Conservation (phyloP, 2,113 vertebrate species). For the Girardinichthys multiradiatus region DNA sequence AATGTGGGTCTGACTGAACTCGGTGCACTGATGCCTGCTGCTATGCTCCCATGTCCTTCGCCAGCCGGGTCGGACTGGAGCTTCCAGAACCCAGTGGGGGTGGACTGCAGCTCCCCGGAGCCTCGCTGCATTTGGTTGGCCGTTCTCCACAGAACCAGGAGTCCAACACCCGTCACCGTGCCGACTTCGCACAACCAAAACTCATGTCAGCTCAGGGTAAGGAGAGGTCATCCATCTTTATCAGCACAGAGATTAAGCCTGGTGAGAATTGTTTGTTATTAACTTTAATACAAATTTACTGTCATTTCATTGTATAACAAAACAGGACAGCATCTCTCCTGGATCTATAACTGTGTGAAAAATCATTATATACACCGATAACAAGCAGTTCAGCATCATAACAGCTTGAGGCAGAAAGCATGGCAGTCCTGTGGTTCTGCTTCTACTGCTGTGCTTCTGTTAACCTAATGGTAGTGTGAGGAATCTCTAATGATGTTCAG, state of each 20-base stretch:
- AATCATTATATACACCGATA: no score
- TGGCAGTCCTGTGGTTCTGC: no score
- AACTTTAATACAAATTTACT: no score
- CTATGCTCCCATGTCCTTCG: slow-evolving; percentile 59
- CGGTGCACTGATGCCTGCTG: slow-evolving; percentile 55
- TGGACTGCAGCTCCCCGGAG: slow-evolving; percentile 92
- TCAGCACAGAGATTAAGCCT: background rate
- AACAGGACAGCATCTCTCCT: no score
- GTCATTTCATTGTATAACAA: no score
- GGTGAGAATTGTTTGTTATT: no score
- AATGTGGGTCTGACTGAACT: slow-evolving; percentile 59
- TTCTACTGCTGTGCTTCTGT: no score
- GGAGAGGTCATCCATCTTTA: slow-evolving; percentile 19
- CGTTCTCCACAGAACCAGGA: slow-evolving; percentile 73
- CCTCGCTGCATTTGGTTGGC: slow-evolving; percentile 94
- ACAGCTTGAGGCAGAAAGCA: no score
- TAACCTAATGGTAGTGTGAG: no score
- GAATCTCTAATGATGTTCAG: no score
- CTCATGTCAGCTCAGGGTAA: slow-evolving; percentile 73
- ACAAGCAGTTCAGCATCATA: no score
- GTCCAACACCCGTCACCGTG: slow-evolving; percentile 36
- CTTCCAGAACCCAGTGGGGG: slow-evolving; percentile 87
- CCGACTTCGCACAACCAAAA: slow-evolving; percentile 31
- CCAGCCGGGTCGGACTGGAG: slow-evolving; percentile 80
- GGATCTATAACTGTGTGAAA: no score